Conservation (phyloP, 2,113 vertebrate species). For the Pollimyrus isidori region DNA sequence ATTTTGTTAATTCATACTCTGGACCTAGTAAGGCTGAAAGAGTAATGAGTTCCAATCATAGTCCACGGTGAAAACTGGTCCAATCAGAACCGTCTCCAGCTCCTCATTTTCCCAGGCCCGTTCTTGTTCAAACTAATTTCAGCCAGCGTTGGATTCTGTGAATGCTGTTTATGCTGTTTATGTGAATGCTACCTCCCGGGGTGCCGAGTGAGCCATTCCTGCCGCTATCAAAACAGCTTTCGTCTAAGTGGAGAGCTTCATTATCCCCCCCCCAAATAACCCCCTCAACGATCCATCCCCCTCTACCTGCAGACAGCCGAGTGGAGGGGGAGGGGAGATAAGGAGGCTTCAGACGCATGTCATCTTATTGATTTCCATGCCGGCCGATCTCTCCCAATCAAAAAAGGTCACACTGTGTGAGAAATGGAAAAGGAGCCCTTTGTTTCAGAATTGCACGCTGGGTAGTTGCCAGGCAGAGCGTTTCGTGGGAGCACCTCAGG, state of each 20-base stretch:
- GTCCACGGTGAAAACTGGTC: neutral
- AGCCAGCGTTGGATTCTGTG: constrained; percentile 12
- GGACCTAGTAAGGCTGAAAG: constrained; percentile 1
- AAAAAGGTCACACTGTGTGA: constrained; percentile 65
- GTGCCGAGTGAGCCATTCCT: neutral
- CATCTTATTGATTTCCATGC: constrained; percentile 65
- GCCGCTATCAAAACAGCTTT: constrained; percentile 11
- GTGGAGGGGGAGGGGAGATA: constrained; percentile 49
- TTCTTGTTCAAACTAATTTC: constrained; percentile 12
- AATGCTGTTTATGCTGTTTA: constrained; percentile 14
- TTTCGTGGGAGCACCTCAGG: constrained; percentile 40
- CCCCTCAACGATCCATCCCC: constrained; percentile 12
- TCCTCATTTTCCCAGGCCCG: neutral
- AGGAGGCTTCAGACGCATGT: constrained; percentile 59
- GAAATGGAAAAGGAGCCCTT: constrained; percentile 54
- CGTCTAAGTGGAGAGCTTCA: neutral
- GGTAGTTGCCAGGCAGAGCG: constrained; percentile 54
- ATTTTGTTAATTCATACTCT: neutral
- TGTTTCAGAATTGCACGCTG: constrained; percentile 63
- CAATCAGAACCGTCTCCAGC: neutral
- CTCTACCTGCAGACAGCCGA: constrained; percentile 57
- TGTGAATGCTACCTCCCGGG: no score
- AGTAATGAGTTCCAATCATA: neutral
- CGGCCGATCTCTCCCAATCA: constrained; percentile 66
- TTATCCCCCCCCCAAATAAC: neutral